Evolutionary conservation across 2,113 vertebrate genomes (phyloP).

Genomic region (Falcunculus frontatus): DNA sequence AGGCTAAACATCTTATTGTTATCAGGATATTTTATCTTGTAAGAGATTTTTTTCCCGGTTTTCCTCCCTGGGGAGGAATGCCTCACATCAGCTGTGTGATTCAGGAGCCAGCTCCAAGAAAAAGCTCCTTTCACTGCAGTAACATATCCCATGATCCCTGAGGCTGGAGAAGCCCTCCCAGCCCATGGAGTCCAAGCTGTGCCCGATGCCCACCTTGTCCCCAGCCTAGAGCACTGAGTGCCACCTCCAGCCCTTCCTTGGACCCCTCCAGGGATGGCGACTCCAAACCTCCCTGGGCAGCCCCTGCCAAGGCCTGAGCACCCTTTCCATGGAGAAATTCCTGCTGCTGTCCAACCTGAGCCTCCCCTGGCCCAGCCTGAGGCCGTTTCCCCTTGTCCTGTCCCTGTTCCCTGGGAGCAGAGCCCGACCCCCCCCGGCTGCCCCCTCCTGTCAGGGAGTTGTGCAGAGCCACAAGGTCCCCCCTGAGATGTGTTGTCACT

Average conservation of each 20-base stretch:
- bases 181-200: neutral
- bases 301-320: too few species aligned
- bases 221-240: neutral
- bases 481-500: neutral
- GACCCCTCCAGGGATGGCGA: neutral
- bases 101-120: neutral
- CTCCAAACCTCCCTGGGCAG: neutral
- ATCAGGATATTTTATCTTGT: neutral
- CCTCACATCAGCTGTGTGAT: neutral
- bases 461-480: neutral
- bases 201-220: neutral
- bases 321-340: too few species aligned
- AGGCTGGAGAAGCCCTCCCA: neutral
- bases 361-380: too few species aligned
- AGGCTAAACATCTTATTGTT: neutral
- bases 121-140: neutral
- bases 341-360: too few species aligned
- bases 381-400: too few species aligned
- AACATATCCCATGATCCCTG: accelerated
- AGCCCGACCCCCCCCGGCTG: too few species aligned
- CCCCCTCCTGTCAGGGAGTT: too few species aligned
- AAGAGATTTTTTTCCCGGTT: neutral
- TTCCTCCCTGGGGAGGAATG: neutral
- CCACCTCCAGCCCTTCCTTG: neutral
- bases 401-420: too few species aligned